Percentiles rank a stretch among this genome's conserved stretches.
Evolutionary conservation across 1,140 invertebrate genomes (phyloP).

Genomic region (Yoshiicerus persimilis): DNA sequence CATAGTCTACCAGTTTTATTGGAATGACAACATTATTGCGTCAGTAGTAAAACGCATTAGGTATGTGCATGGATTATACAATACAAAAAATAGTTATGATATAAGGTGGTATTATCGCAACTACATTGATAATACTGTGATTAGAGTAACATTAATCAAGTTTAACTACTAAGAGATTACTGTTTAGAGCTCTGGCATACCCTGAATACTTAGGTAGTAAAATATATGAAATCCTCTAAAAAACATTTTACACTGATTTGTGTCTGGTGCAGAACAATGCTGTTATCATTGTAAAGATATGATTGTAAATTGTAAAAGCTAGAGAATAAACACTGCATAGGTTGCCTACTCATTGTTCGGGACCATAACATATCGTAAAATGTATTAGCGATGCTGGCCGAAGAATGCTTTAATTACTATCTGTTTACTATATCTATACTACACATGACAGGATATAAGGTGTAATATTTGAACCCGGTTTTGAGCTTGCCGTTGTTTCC

Average conservation of each 20-base stretch:
- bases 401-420: neutral
- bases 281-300: neutral
- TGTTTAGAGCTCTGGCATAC: neutral
- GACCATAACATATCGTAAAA: neutral
- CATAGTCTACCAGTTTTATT: too few species aligned
- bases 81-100: neutral
- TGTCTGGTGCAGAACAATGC: neutral
- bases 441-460: neutral
- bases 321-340: neutral
- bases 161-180: neutral
- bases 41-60: too few species aligned
- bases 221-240: neutral
- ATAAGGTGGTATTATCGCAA: neutral
- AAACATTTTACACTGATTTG: neutral
- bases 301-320: neutral
- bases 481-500: neutral
- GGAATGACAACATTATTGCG: too few species aligned
- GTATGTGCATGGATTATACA: too few species aligned
- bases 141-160: neutral
- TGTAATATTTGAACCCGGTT: neutral
- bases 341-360: neutral
- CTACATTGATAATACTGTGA: neutral
- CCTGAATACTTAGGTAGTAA: neutral
- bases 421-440: neutral
- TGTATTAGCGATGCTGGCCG: neutral